These are phyloP conservation scores for Hypercompe scribonia DNA, from an alignment of 2,888 invertebrate species.

Conservation along the genomic window DNA sequence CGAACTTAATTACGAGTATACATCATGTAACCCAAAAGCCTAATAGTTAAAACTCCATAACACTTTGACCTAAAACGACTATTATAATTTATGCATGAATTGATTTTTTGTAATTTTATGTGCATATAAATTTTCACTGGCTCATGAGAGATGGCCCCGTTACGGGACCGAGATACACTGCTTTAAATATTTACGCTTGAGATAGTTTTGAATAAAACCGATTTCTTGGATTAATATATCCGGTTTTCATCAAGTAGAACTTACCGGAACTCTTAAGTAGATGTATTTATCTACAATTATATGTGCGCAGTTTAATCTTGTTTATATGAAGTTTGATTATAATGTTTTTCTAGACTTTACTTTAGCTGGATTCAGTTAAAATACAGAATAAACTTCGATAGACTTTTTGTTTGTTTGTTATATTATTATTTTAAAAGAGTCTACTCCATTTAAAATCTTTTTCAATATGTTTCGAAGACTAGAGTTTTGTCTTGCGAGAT, in stretches of 20 bases:
- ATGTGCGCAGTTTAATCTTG: constrained; percentile 1
- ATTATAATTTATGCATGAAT: background rate
- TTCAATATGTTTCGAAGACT: too few species aligned
- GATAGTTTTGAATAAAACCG: constrained; percentile 19
- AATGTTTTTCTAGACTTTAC: background rate
- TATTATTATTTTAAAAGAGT: background rate
- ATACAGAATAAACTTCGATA: background rate
- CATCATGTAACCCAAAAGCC: background rate
- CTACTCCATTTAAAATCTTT: background rate
- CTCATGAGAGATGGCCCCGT: background rate
- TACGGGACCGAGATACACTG: constrained; percentile 3
- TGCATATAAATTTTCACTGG: background rate
- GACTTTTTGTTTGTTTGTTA: background rate
- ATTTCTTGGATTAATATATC: constrained; percentile 26
- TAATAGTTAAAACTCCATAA: background rate
- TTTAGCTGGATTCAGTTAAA: background rate
- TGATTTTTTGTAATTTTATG: background rate
- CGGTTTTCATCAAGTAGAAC: constrained; percentile 18
- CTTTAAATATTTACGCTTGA: constrained; percentile 14
- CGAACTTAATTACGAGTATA: too few species aligned
- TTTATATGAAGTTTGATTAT: background rate
- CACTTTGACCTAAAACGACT: background rate
- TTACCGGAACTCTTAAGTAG: constrained; percentile 24
- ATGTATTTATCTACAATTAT: constrained; percentile 11
- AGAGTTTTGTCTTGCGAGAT: too few species aligned